These are phyloP conservation scores for Hipparchia sbordonii DNA, from an alignment of 2,888 invertebrate genomes.

Conservation along the genomic window DNA sequence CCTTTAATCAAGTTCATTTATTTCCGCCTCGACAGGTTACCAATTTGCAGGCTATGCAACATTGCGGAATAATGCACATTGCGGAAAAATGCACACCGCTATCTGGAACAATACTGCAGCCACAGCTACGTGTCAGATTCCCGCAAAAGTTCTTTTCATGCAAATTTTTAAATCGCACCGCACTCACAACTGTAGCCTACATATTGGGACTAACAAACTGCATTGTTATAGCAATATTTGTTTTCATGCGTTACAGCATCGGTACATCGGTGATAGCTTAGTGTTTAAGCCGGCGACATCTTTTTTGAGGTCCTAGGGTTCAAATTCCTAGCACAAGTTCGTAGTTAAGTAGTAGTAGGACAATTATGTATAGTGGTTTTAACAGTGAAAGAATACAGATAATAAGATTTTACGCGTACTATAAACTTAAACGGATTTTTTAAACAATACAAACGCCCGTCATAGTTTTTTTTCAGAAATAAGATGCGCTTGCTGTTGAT, in stretches of 20 bases:
- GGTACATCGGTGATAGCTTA: background rate
- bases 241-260: constrained; percentile 10
- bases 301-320: no score
- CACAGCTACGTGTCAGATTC: constrained; percentile 35
- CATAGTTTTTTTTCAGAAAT: no score
- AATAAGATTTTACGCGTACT: no score
- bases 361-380: no score
- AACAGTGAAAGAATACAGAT: no score
- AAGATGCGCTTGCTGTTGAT: no score
- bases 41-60: constrained; percentile 33
- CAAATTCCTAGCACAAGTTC: no score
- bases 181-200: constrained; percentile 15
- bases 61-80: constrained; percentile 35
- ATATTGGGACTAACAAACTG: constrained; percentile 21
- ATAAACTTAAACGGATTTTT: no score
- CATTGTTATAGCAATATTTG: constrained; percentile 6
- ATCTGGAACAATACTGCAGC: constrained; percentile 35
- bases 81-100: constrained; percentile 34
- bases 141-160: constrained; percentile 30
- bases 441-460: no score
- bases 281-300: no score
- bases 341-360: no score
- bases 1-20: constrained; percentile 34
- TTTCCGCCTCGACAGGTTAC: constrained; percentile 36
- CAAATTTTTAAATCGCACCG: constrained; percentile 31